Evolutionary conservation across 2,113 vertebrate genomes (phyloP), one percentile per base, ranked within the genome.

Genomic region (Nothobranchius kuhntae): DNA sequence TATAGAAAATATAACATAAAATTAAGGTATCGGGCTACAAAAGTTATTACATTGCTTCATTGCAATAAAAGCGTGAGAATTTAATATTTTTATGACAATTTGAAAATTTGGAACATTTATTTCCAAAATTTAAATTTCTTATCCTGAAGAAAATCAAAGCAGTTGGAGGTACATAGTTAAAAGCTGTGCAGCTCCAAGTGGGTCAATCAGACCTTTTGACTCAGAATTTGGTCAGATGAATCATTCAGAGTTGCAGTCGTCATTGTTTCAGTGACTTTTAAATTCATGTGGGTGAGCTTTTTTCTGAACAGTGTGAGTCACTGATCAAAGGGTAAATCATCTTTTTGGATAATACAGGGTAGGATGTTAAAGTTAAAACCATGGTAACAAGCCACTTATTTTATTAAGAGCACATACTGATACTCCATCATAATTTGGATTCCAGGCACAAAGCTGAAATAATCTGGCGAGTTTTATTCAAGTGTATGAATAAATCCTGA

Each of bases 281-380:
- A 46, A 76, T 57, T 68, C 38, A 69, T 68, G 85, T 83, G 72
- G 61, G 65, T 76, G 79, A 75, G 47, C 1, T 56, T 79, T 75
- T 36, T 36, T 38, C 67, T 77, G 71, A 68, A 65, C 68, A 81
- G 62, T 56, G 2, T 71, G 71, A 78, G 55, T 80, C 85, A 80
- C 44, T 73, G 74, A 83, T 81, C 71, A 74, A 44, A 81, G 69
- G 67, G 60, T 79, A 65, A 78, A 71, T 61, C 48, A 73, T 73
- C 12, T 75, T 45, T 59, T 78, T 76, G 53, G 50, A 61, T 75
- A 53, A 71, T 73, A 68, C 61, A 61, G 53, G 48, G n/a, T 26
- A 70, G 73, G 60, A 79, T 73, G 61, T 71, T 9, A 21, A 42
- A 74, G 61, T 54, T 77, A 78, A 86, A 77, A 69, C 70, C 81